phyloP scores from a whole-genome alignment of 2,113 vertebrate species.

The Heptranchias perlo region DNA sequence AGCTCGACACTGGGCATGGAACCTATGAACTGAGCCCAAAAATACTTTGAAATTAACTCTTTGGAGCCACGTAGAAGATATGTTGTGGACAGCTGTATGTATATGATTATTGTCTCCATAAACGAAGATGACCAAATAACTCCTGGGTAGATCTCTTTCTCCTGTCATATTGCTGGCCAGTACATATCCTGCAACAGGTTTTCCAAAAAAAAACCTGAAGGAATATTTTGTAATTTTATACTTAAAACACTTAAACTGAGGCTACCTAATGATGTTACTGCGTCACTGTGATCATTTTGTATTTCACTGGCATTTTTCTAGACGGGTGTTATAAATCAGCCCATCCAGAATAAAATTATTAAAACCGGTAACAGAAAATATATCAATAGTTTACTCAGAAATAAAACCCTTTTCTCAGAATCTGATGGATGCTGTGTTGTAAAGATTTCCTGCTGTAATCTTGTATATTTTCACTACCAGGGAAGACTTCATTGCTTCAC shows the following conservation, averaged over 20 bases:
- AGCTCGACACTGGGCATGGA: not conserved
- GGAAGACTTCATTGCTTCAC: too few species aligned
- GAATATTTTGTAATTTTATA: not conserved
- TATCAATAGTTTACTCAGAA: too few species aligned
- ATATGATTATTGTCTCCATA: not conserved
- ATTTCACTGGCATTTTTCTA: not conserved
- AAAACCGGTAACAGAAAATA: too few species aligned
- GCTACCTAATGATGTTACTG: not conserved
- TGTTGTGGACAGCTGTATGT: not conserved
- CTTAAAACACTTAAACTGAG: not conserved
- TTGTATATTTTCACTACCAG: too few species aligned
- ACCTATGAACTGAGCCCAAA: not conserved
- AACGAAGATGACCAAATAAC: not conserved
- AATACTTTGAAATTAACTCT: not conserved
- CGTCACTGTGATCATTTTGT: not conserved
- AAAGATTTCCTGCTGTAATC: too few species aligned
- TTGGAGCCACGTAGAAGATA: not conserved
- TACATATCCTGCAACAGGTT: not conserved
- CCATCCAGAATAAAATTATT: not conserved
- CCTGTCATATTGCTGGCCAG: not conserved
- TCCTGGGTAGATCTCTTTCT: not conserved
- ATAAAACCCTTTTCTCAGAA: too few species aligned
- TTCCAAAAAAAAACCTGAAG: not conserved
- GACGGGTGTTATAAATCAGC: not conserved
- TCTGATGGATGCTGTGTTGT: too few species aligned